A percentile compares a stretch with the other conserved stretches of the same genome.
Conservation (phyloP, 2,888 invertebrate genomes). For the Oligia strigilis region DNA sequence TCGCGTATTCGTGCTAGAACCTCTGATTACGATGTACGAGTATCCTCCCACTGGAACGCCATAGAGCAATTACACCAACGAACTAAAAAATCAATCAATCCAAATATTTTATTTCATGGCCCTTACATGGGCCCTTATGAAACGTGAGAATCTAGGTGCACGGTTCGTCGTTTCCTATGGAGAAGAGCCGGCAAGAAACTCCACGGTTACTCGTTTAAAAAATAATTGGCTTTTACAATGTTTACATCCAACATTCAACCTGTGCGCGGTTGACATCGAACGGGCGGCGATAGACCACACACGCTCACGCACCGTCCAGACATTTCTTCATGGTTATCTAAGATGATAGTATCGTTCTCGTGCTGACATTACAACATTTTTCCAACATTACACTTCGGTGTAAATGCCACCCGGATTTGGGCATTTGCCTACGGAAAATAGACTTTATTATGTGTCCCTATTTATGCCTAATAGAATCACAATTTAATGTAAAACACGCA, state of each 20-base stretch:
- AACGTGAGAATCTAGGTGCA: no score
- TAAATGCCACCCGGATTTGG: conserved; percentile 60
- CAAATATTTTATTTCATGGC: no score
- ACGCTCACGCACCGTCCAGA: background rate
- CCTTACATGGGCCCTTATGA: no score
- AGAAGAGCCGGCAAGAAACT: no score
- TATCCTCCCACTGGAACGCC: background rate
- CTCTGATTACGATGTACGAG: no score
- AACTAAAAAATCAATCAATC: no score
- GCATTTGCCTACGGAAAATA: conserved; percentile 70
- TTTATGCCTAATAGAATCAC: conserved; percentile 71
- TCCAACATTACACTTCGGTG: conserved; percentile 55
- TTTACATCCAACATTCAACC: background rate
- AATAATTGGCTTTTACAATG: no score
- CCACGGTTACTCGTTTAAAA: no score
- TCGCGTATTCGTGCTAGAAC: no score
- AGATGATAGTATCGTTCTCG: no score
- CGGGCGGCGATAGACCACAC: background rate
- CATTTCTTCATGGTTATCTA: background rate
- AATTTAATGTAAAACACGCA: conserved; percentile 63
- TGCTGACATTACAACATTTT: background rate
- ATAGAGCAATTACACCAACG: background rate
- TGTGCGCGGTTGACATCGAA: background rate
- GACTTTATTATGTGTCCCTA: conserved; percentile 73
- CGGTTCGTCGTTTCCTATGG: no score